Evolutionary conservation across 2,888 invertebrate species (phyloP), one percentile per base, ranked within the genome.

Genomic region (Cryptocephalus moraei): DNA sequence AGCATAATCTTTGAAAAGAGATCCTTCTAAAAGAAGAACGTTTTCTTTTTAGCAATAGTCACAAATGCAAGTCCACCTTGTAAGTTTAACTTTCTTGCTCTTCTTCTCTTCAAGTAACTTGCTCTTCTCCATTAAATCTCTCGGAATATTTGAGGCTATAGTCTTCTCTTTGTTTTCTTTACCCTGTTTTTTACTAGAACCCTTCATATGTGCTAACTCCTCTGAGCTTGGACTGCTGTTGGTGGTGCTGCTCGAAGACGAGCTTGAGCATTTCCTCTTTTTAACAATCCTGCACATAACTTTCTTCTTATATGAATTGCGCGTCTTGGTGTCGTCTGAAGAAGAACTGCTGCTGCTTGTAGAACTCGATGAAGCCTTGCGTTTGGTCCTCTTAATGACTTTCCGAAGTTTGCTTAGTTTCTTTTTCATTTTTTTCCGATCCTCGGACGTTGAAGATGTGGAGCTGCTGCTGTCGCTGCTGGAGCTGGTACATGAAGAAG

Each of bases 81-180:
- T n/a, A n/a, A n/a, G n/a, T n/a, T n/a, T n/a, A n/a, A n/a, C 32
- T 36, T 39, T 43, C 12, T 67, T 92, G 92, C 51, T 78, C 61
- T 87, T 85, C 58, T 93, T 91, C 86, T 91, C 94, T 67, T 93
- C 89, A 64, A 91, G 91, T 66, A 81, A 78, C 70, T 81, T 85
- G 10, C 80, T 76, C 61, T 75, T 77, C 48, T 79, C 78, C 73
- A 78, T 77, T 49, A 82, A 64, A 62, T 78, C 76, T 67, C 68
- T 22, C 50, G 73, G 70, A 48, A 73, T 66, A 58, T 75, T 73
- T 45, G 57, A 50, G 12, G 65, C 40, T 49, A 74, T 57, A 71
- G 57, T 68, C 73, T 60, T 53, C 47, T 71, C 43, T 73, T 74
- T 62, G 73, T 75, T 33, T 75, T 62, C 56, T 76, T 77, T 61